Evolutionary conservation across 2,113 vertebrate species (phyloP).

Genomic region (Rallus limicola): DNA sequence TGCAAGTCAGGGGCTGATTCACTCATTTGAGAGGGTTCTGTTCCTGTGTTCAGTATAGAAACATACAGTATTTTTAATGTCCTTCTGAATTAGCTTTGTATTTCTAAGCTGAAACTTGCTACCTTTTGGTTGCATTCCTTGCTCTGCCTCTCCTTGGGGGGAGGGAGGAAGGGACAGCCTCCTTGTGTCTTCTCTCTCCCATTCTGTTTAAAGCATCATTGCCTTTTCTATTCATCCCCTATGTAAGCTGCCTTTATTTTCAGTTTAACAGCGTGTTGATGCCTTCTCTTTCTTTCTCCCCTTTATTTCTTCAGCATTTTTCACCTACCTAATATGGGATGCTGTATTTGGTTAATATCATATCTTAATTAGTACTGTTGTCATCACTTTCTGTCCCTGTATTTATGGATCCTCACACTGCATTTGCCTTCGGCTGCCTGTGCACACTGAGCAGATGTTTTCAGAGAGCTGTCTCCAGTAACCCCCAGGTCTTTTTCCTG

Average conservation of each 20-base stretch:
- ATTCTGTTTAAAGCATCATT: not conserved
- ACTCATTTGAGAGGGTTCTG: not conserved
- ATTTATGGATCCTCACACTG: not conserved
- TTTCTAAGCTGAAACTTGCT: not conserved
- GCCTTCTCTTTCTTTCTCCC: not conserved
- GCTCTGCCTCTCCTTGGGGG: not conserved
- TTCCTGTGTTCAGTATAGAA: not conserved
- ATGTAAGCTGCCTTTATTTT: not conserved
- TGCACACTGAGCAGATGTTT: constrained; percentile 57
- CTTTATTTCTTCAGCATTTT: not conserved
- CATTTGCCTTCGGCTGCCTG: not conserved
- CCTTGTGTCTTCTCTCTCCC: not conserved
- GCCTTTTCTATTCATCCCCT: not conserved
- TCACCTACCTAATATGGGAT: not conserved
- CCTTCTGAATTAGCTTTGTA: not conserved
- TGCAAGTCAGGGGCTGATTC: not conserved
- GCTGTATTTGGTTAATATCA: fast-evolving
- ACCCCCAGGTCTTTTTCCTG: constrained; percentile 50
- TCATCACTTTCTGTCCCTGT: not conserved
- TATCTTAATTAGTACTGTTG: not conserved
- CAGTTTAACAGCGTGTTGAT: not conserved
- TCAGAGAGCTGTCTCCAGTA: not conserved
- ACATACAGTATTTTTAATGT: not conserved
- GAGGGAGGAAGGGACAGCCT: not conserved
- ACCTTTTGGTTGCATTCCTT: not conserved